Percentiles rank a stretch among this genome's conserved stretches.
These are phyloP conservation scores for Lichenostomus cassidix DNA, from an alignment of 2,113 vertebrate species.

Conservation along the genomic window DNA sequence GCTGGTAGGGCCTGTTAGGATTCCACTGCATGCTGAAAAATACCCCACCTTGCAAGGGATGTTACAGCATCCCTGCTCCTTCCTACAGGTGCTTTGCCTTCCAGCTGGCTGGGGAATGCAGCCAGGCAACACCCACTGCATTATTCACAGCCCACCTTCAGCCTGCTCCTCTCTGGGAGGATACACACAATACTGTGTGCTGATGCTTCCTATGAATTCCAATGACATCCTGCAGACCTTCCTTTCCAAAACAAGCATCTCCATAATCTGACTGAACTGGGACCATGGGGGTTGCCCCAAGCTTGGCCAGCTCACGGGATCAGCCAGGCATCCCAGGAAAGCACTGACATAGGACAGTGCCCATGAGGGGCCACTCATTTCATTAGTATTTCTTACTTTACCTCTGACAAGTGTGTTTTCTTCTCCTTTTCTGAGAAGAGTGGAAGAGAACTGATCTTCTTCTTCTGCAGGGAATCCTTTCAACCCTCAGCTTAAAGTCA, in stretches of 20 bases:
- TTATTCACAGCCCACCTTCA: not conserved
- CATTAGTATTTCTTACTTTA: fast-evolving
- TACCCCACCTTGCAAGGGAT: fast-evolving
- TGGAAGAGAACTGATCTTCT: not conserved
- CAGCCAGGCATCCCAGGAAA: fast-evolving
- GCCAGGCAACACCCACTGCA: not conserved
- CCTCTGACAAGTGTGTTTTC: not conserved
- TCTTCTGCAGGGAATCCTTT: constrained; percentile 74
- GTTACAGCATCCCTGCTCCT: not conserved
- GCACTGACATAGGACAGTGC: not conserved
- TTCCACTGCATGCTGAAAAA: not conserved
- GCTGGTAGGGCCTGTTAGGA: fast-evolving
- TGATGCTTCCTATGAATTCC: not conserved
- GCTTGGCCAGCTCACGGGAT: not conserved
- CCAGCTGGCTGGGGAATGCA: fast-evolving
- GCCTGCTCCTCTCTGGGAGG: not conserved
- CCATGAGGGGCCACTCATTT: not conserved
- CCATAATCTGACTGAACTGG: not conserved
- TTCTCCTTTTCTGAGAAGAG: not conserved
- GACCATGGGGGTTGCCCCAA: not conserved
- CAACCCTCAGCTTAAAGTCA: constrained; percentile 70
- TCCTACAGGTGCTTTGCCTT: not conserved
- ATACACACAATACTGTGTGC: fast-evolving
- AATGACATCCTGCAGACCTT: not conserved
- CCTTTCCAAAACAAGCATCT: not conserved